phyloP scores from a whole-genome alignment of 2,888 invertebrate genomes.

The Gastracanthus pulcherrimus region DNA sequence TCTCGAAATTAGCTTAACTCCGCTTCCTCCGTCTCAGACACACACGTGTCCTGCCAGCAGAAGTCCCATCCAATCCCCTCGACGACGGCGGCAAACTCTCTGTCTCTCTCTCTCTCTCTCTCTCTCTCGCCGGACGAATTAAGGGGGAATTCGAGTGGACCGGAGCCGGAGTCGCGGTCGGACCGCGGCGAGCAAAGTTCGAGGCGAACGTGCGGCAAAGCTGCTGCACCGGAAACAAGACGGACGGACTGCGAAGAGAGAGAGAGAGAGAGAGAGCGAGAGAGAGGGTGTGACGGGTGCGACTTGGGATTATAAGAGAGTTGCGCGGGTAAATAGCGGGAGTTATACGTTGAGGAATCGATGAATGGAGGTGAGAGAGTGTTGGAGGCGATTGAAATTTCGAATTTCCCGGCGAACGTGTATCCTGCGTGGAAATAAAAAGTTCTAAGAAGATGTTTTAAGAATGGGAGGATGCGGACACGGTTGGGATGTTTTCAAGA shows the following conservation, averaged over 20 bases:
- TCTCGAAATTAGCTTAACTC: constrained; percentile 40
- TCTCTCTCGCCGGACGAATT: constrained; percentile 28
- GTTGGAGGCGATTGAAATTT: no score
- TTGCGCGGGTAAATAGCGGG: no score
- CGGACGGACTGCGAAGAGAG: no score
- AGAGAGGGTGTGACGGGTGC: no score
- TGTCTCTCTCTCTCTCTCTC: not conserved
- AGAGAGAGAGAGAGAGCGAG: no score
- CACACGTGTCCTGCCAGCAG: not conserved
- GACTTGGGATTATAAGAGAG: no score
- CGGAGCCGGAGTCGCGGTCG: constrained; percentile 13
- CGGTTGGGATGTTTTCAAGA: no score
- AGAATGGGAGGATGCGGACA: no score
- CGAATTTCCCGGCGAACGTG: no score
- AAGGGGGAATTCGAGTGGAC: constrained; percentile 33
- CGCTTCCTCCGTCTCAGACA: not conserved
- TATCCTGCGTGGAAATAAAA: no score
- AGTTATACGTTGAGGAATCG: no score
- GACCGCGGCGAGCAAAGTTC: not conserved
- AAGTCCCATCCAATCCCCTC: not conserved
- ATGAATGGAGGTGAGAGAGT: not conserved
- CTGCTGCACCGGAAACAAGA: not conserved
- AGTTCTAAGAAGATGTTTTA: no score
- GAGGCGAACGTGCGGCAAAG: not conserved
- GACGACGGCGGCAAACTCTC: constrained; percentile 1